Evolutionary conservation across 2,888 invertebrate genomes (phyloP).

Genomic region (Octodonta nipae): DNA sequence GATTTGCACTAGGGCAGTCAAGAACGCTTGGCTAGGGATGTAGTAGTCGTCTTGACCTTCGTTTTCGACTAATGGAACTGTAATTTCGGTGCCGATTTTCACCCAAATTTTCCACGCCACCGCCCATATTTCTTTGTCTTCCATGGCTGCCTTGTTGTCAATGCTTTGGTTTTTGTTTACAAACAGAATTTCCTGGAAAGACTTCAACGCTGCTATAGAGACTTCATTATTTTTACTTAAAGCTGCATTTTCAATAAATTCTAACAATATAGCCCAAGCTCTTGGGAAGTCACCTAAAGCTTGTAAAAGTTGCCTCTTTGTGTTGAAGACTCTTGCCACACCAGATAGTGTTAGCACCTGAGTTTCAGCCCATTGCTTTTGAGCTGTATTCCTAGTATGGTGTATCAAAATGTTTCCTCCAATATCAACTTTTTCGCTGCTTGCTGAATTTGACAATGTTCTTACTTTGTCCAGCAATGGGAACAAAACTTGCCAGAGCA

Average conservation of each 20-base stretch:
- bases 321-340: constrained; percentile 84
- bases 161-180: constrained; percentile 40
- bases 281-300: constrained; percentile 80
- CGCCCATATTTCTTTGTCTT: constrained; percentile 56
- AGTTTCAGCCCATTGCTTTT: constrained; percentile 98
- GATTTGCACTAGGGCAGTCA: constrained; percentile 88
- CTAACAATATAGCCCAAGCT: constrained; percentile 85
- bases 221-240: constrained; percentile 88
- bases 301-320: constrained; percentile 71
- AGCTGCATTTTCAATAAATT: constrained; percentile 88
- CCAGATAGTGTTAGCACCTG: constrained; percentile 83
- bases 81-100: constrained; percentile 70
- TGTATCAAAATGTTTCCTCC: constrained; percentile 86
- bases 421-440: constrained; percentile 71
- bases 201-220: constrained; percentile 88
- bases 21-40: constrained; percentile 83
- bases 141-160: constrained; percentile 31
- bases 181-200: constrained; percentile 89
- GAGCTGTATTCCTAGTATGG: constrained; percentile 94
- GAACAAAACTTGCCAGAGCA: constrained; percentile 90
- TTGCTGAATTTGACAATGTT: constrained; percentile 54
- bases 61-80: constrained; percentile 42
- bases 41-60: constrained; percentile 49
- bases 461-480: constrained; percentile 88
- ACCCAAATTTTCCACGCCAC: constrained; percentile 81